Evolutionary conservation across 2,113 vertebrate species (phyloP).

Genomic region (Nycticebus coucang): DNA sequence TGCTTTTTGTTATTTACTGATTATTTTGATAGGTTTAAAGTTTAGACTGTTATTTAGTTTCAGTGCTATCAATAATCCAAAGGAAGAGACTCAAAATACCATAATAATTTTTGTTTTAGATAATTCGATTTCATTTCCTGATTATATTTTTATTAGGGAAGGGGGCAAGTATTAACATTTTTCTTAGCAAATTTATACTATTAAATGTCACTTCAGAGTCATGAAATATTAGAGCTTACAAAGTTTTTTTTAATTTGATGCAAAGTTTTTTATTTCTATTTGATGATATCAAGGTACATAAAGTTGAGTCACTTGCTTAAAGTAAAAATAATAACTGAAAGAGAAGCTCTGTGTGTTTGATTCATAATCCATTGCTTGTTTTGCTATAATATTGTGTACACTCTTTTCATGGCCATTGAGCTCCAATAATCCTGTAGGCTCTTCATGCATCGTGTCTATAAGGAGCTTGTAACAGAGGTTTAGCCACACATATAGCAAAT

Average conservation of each 20-base stretch:
- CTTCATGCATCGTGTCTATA: background rate
- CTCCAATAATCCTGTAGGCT: background rate
- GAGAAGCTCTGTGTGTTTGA: background rate
- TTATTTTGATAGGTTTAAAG: background rate
- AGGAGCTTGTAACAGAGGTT: background rate
- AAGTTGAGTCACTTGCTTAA: background rate
- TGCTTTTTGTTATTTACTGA: background rate
- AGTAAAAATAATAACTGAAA: background rate
- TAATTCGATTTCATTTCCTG: background rate
- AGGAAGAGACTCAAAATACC: background rate
- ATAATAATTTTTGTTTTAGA: background rate
- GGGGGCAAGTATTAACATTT: background rate
- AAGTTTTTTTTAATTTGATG: background rate
- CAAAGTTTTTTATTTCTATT: background rate
- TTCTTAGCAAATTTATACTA: background rate
- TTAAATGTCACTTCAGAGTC: background rate
- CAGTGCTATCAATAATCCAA: background rate
- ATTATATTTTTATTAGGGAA: background rate
- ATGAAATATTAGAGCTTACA: background rate
- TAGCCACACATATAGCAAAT: background rate
- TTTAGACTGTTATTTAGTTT: background rate
- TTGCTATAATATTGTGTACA: background rate
- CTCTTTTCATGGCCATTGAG: background rate
- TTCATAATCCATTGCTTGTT: background rate
- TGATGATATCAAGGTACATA: background rate